Evolutionary conservation across 2,888 invertebrate species (phyloP), one percentile per base, ranked within the genome.

Genomic region (Leptinotarsa peninsularis): DNA sequence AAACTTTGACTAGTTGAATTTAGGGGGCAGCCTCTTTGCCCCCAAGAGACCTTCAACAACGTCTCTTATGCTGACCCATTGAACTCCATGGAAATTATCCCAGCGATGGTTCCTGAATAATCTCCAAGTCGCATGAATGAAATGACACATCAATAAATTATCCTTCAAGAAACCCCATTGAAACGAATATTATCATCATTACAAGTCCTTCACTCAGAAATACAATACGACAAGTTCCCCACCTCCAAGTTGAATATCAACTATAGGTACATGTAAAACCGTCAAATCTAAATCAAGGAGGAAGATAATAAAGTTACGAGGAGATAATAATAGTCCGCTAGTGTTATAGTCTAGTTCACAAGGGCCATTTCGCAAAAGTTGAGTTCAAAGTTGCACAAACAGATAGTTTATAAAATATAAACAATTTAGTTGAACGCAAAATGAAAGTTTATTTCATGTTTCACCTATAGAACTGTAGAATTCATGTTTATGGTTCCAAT

Each of bases 261-360:
- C 33, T 13, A 63, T 15, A 27, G 49, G 17, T 43, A 70, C 70
- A 49, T 70, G 60, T 70, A 70, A 14, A 60, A 70, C 60, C 58
- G 70, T 58, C 70, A 58, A 70, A 70, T 70, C 70, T 70, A 70
- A 70, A 70, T 70, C 56, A 70, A 56, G 54, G 18, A 49, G 58
- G 63, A 63, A 43, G 63, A 63, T 33, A 70, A 58, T 70, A 70
- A 70, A 56, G 58, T 58, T 58, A 70, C 60, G 23, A 49, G 70
- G 49, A 56, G 70, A 70, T 70, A 70, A 68, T 68, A 68, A 70
- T 49, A 58, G 58, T 14, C 68, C 10, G 43, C 67, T 52, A 27
- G 56, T 69, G 49, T 43, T 43, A 43, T 43, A 43, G 10, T 43
- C 43, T 43, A 43, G 43, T 43, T 43, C 43, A 43, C 43, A 43